Evolutionary conservation across 2,797 vertebrate genomes (phyloP).

Genomic region (Martes flavigula): DNA sequence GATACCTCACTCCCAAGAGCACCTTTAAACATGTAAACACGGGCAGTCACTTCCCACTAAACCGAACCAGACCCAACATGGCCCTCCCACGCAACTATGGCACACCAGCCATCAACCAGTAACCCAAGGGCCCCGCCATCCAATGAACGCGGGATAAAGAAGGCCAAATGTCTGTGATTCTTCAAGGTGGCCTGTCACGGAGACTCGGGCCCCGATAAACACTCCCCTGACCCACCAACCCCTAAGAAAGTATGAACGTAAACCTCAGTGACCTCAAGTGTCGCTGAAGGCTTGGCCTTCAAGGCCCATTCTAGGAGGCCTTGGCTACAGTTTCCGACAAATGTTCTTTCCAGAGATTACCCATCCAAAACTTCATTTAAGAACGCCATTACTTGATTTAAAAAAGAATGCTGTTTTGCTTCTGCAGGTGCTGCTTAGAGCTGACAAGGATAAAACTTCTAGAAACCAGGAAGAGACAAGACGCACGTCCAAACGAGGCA

Average conservation of each 20-base stretch:
- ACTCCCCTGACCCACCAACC: not conserved
- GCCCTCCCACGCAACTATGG: not conserved
- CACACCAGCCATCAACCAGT: rapidly evolving
- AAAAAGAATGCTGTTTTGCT: not conserved
- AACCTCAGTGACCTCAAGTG: not conserved
- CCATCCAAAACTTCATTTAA: not conserved
- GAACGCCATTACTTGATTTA: not conserved
- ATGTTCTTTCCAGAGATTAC: not conserved
- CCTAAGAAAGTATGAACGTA: not conserved
- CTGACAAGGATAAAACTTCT: not conserved
- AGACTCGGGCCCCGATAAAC: not conserved
- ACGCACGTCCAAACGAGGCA: rapidly evolving
- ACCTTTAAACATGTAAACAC: not conserved
- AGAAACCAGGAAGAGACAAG: not conserved
- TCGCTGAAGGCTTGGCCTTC: not conserved
- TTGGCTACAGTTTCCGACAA: not conserved
- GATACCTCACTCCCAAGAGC: not conserved
- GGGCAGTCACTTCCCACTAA: not conserved
- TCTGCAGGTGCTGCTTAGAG: not conserved
- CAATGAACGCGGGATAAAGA: not conserved
- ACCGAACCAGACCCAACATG: not conserved
- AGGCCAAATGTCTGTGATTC: not conserved
- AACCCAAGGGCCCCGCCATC: not conserved
- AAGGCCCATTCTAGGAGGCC: not conserved
- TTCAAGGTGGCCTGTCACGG: not conserved